Evolutionary conservation across 2,888 invertebrate genomes (phyloP).

Genomic region (Agonum fuliginosum): DNA sequence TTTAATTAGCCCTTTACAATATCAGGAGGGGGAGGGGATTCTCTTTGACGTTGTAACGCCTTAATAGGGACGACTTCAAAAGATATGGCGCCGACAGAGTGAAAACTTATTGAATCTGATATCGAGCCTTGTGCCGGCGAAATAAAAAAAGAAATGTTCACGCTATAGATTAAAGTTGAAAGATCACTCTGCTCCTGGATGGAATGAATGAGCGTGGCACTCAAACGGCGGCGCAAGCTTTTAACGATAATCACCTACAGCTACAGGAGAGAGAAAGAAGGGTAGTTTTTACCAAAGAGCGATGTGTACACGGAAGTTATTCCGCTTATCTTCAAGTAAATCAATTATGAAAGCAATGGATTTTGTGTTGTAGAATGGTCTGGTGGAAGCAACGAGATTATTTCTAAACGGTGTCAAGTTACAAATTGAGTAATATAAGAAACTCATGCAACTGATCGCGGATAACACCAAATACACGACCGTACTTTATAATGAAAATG

Average conservation of each 20-base stretch:
- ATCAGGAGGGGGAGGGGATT: background rate
- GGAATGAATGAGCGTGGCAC: slow-evolving; percentile 9
- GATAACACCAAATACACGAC: too few species aligned
- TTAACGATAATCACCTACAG: slow-evolving; percentile 2
- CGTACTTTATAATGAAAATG: too few species aligned
- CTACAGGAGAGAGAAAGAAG: background rate
- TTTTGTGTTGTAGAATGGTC: background rate
- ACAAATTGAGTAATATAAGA: too few species aligned
- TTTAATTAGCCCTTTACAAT: slow-evolving; percentile 33
- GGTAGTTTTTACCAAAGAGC: background rate
- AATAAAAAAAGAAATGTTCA: slow-evolving; percentile 44
- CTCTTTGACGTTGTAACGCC: slow-evolving; percentile 54
- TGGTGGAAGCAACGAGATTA: too few species aligned
- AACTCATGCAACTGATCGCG: too few species aligned
- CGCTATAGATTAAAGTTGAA: slow-evolving; percentile 54
- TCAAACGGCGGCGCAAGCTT: slow-evolving; percentile 19
- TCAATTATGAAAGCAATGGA: background rate
- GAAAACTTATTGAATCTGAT: slow-evolving; percentile 59
- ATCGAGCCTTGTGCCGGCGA: slow-evolving; percentile 36
- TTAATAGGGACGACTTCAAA: slow-evolving; percentile 52
- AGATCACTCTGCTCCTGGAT: slow-evolving; percentile 32
- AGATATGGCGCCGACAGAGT: slow-evolving; percentile 57
- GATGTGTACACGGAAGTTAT: background rate
- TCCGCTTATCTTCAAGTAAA: background rate
- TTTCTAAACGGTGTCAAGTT: too few species aligned